Base-by-base conservation (phyloP, 1,140 invertebrate species). In the Teleopsis dalmanni region DNA sequence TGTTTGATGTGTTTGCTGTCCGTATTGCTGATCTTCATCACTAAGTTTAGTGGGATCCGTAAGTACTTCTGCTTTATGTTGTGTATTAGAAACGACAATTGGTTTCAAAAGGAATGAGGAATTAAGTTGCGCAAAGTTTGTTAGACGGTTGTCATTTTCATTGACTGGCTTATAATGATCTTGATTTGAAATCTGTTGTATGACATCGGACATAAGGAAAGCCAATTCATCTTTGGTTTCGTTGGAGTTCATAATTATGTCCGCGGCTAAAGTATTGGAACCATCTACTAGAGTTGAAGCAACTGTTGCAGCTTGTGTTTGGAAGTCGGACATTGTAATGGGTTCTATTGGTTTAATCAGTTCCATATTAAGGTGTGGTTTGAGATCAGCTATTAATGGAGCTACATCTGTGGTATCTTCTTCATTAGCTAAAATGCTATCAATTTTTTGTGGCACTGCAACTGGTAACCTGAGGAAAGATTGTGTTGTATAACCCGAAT, bases 281-380 rank as follows among this genome's bases (percentile, higher is more conserved):
- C 62, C 61, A 31, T 61, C 66, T 6, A 71, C 64, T 10, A 74
- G 42, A 1, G 60, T 62, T 21, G 71, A 73, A 14, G 70, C 71
- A 0, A 72, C 55, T 4, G 72, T 72, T 5, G 72, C 72, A 5
- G 65, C 62, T 52, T 74, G 63, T 1, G 60, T 66, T 49, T 70
- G 63, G 48, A 73, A 63, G 31, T 73, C 59, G 10, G 56, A 42
- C 69, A 73, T 72, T 0, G 55, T 62, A 47, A 71, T 66, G 29
- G 61, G 59, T 27, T 63, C 62, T 11, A 58, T 65, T 10, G 65
- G 65, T 36, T 52, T 62, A 0, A 68, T 47, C 34, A 68, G 48
- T 29, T 68, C 58, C 38, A 67, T 19, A 42, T 68, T 67, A 0
- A 68, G 56, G 27, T 67, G 59, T 33, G 64, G 60, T 37, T 63